Conservation (phyloP, 2,888 invertebrate genomes). For the Aspidapion aeneum region DNA sequence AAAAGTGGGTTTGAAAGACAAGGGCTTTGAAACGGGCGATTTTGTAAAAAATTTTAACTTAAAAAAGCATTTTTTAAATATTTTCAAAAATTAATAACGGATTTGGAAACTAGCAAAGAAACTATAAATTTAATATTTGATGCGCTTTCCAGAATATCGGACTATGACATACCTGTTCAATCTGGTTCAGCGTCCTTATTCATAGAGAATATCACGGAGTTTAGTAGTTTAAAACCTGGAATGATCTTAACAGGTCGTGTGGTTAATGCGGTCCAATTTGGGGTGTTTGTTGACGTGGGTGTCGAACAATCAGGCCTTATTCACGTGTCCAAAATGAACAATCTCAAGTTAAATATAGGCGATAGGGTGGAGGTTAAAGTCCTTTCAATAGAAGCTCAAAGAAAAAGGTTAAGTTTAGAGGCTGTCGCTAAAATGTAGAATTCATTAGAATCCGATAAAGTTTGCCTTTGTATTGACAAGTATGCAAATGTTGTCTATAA, state of each 20-base stretch:
- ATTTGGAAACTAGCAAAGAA: constrained; percentile 58
- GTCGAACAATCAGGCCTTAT: constrained; percentile 69
- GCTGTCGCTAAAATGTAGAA: constrained; percentile 30
- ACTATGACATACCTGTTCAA: constrained; percentile 73
- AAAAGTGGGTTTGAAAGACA: constrained; percentile 19
- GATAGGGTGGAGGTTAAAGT: constrained; percentile 68
- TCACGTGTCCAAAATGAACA: constrained; percentile 59
- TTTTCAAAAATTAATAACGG: constrained; percentile 48
- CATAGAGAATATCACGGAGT: constrained; percentile 64
- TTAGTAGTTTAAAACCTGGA: constrained; percentile 62
- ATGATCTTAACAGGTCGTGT: constrained; percentile 71
- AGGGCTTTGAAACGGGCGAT: constrained; percentile 24
- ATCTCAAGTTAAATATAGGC: constrained; percentile 58
- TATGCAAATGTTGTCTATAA: too few species aligned
- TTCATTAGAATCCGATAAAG: not conserved
- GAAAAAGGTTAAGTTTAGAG: constrained; percentile 51
- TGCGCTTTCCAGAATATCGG: constrained; percentile 64
- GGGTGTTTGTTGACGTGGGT: constrained; percentile 87
- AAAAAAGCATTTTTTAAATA: constrained; percentile 14
- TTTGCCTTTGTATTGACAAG: too few species aligned
- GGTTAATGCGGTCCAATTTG: constrained; percentile 84
- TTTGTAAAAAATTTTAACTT: constrained; percentile 26
- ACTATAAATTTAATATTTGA: constrained; percentile 69
- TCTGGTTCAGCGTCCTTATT: constrained; percentile 66
- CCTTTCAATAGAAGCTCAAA: constrained; percentile 54